phyloP scores from a whole-genome alignment of 1,140 invertebrate species.

The Laodelphax striatellus region DNA sequence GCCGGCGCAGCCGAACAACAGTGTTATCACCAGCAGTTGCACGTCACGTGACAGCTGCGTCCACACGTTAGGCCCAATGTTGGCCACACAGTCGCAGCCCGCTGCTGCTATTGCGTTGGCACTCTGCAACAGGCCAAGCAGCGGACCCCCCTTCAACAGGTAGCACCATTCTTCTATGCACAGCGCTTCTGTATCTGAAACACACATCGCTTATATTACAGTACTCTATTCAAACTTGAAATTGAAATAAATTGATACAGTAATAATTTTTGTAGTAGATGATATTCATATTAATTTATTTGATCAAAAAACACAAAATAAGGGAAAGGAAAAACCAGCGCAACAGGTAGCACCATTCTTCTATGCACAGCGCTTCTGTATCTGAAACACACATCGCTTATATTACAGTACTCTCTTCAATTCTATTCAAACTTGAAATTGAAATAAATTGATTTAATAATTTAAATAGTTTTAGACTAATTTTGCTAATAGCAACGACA shows the following conservation, averaged over 20 bases:
- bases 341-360: slow-evolving; percentile 1
- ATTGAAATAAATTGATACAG: too few species aligned
- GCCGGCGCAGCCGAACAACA: slow-evolving; percentile 13
- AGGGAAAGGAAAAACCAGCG: too few species aligned
- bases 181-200: neutral
- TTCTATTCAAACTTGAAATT: too few species aligned
- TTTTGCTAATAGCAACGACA: too few species aligned
- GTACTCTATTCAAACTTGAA: too few species aligned
- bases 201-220: neutral
- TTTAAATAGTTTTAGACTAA: too few species aligned
- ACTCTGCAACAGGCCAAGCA: slow-evolving; percentile 9
- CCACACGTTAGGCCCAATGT: slow-evolving; percentile 3
- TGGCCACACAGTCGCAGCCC: slow-evolving; percentile 12
- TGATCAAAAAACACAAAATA: too few species aligned
- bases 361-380: neutral
- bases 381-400: neutral
- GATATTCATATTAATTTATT: too few species aligned
- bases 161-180: neutral
- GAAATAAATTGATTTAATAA: too few species aligned
- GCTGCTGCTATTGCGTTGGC: neutral
- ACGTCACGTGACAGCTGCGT: neutral
- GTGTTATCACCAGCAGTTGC: slow-evolving; percentile 13
- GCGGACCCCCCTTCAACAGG: neutral
- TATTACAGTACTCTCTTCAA: too few species aligned
- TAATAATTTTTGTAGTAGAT: too few species aligned